Percentiles rank a stretch among this genome's conserved stretches.
Evolutionary conservation across 2,113 vertebrate genomes (phyloP).

Genomic region (Montifringilla adamsi): DNA sequence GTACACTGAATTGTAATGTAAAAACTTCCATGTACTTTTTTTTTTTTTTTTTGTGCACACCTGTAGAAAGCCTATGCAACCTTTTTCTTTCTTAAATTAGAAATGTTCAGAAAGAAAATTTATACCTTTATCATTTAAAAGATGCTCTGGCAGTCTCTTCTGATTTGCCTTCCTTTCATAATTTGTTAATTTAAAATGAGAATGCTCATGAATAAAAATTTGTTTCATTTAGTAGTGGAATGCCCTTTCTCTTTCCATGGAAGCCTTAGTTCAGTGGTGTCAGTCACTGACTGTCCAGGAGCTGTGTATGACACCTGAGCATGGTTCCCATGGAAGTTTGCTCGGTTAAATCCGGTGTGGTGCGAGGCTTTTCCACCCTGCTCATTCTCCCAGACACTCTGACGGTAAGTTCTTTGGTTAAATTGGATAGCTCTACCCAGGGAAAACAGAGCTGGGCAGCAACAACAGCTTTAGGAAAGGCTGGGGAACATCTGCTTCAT

Average conservation of each 20-base stretch:
- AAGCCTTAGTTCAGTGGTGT: neutral
- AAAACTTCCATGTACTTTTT: conserved; percentile 25
- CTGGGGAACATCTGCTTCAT: neutral
- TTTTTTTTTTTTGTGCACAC: conserved; percentile 14
- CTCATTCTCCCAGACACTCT: rapidly evolving
- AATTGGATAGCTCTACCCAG: rapidly evolving
- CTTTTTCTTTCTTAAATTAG: conserved; percentile 43
- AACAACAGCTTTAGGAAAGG: neutral
- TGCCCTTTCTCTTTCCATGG: conserved; percentile 2
- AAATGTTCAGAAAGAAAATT: conserved; percentile 31
- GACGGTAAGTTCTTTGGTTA: neutral
- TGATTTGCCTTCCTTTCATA: conserved; percentile 60
- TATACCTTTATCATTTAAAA: conserved; percentile 56
- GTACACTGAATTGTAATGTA: conserved; percentile 53
- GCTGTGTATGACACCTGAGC: rapidly evolving
- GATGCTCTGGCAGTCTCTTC: conserved; percentile 61
- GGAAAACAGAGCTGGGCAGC: neutral
- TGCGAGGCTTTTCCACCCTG: neutral
- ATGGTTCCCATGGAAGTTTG: neutral
- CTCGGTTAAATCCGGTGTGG: neutral
- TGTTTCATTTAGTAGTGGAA: conserved; percentile 43
- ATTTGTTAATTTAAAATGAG: conserved; percentile 27
- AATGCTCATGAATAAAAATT: conserved; percentile 56
- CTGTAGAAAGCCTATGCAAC: conserved; percentile 69
- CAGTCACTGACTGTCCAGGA: neutral